A percentile compares a stretch with the other conserved stretches of the same genome.
Conservation (phyloP, 2,888 invertebrate species). For the Tortrix viridana region DNA sequence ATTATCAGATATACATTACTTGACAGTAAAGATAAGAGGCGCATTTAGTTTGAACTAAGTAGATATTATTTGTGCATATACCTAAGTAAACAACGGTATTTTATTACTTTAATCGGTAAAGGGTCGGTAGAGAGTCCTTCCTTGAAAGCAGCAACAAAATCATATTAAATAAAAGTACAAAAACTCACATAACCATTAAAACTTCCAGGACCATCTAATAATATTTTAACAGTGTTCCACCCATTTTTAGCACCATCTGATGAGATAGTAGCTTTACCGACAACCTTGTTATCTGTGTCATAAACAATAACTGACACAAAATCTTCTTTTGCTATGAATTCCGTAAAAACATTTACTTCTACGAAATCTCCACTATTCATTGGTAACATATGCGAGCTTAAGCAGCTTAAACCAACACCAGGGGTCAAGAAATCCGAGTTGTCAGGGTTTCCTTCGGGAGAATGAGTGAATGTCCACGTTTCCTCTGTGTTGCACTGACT, state of each 20-base stretch:
- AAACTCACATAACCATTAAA: conserved; percentile 56
- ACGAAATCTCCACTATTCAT: conserved; percentile 52
- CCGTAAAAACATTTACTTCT: conserved; percentile 57
- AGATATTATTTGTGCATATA: no score
- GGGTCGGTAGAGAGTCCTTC: not conserved
- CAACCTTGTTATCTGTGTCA: conserved; percentile 40
- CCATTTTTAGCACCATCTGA: conserved; percentile 38
- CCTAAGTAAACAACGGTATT: not conserved
- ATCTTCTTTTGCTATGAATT: conserved; percentile 44
- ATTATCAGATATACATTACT: conserved; percentile 1
- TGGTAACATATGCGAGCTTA: conserved; percentile 46
- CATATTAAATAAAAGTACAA: conserved; percentile 1
- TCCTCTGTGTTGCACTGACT: conserved; percentile 44
- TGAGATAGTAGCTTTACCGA: conserved; percentile 23
- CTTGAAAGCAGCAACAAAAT: conserved; percentile 17
- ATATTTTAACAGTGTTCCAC: conserved; percentile 47
- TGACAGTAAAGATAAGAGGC: conserved; percentile 7
- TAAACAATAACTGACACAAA: conserved; percentile 52
- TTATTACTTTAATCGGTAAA: conserved; percentile 6
- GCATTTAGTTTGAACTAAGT: not conserved
- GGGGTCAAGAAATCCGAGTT: conserved; percentile 50
- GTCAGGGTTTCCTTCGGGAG: conserved; percentile 45
- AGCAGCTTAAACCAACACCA: conserved; percentile 43
- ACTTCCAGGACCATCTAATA: conserved; percentile 40
- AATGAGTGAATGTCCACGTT: conserved; percentile 51